A percentile compares a stretch with the other conserved stretches of the same genome.
Evolutionary conservation across 2,113 vertebrate genomes (phyloP).

Genomic region (Enhydra lutris): DNA sequence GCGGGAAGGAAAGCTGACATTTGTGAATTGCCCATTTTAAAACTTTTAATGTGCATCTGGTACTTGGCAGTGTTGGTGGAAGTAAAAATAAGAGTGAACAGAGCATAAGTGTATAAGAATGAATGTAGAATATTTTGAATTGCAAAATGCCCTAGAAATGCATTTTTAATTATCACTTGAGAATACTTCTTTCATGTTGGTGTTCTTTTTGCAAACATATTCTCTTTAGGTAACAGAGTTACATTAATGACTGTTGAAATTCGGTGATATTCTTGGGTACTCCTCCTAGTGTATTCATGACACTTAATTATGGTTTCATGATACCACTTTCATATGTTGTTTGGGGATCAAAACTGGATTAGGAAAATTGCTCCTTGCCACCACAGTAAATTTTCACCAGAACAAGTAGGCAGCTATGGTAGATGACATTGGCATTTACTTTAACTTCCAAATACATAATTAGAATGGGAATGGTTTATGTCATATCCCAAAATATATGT

Average conservation of each 20-base stretch:
- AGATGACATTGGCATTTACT: constrained; percentile 43
- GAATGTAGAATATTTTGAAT: constrained; percentile 73
- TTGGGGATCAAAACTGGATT: constrained; percentile 71
- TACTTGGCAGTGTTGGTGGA: constrained; percentile 19
- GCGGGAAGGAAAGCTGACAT: constrained; percentile 59
- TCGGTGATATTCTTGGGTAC: constrained; percentile 28
- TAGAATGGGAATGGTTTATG: constrained; percentile 22
- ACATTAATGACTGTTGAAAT: constrained; percentile 74
- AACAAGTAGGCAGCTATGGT: constrained; percentile 6
- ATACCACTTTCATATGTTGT: constrained; percentile 62
- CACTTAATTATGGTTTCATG: constrained; percentile 68
- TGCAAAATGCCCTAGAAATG: constrained; percentile 77
- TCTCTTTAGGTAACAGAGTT: constrained; percentile 75
- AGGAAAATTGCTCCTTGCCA: constrained; percentile 67
- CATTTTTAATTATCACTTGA: constrained; percentile 83
- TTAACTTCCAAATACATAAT: constrained; percentile 43
- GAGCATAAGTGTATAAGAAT: constrained; percentile 44
- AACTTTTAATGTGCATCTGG: constrained; percentile 56
- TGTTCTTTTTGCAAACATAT: constrained; percentile 77
- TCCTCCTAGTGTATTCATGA: constrained; percentile 54
- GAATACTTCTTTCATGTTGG: constrained; percentile 74
- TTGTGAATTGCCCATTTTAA: constrained; percentile 63
- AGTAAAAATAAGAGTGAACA: constrained; percentile 60
- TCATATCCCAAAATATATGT: not conserved
- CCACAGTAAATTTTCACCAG: constrained; percentile 58